Percentiles rank a stretch among this genome's conserved stretches.
Conservation (phyloP, 1,140 invertebrate genomes). For the Drosophila eugracilis region DNA sequence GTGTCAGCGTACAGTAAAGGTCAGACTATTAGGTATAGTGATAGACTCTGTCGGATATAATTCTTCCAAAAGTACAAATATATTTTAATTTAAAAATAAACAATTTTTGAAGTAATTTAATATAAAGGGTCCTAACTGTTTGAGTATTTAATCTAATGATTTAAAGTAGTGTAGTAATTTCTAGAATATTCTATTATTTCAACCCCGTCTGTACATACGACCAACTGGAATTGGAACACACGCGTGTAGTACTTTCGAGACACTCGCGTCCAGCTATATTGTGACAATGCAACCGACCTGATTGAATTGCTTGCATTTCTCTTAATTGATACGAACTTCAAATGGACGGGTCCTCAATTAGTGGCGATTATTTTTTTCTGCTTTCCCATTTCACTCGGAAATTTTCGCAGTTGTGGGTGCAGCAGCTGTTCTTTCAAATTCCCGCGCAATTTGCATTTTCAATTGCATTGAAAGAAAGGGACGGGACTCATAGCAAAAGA, state of each 20-base stretch:
- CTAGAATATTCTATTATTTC: neutral
- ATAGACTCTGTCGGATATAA: no score
- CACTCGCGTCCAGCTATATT: conserved; percentile 55
- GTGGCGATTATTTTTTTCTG: conserved; percentile 53
- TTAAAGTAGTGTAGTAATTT: no score
- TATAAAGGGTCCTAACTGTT: no score
- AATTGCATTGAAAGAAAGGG: conserved; percentile 36
- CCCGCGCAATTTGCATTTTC: conserved; percentile 70
- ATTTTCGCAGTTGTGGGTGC: conserved; percentile 50
- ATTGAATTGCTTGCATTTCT: conserved; percentile 75
- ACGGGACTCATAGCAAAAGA: conserved; percentile 33
- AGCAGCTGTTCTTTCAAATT: conserved; percentile 64
- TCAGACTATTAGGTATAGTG: neutral
- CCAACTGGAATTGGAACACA: conserved; percentile 72
- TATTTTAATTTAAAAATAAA: no score
- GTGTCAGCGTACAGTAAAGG: conserved; percentile 30
- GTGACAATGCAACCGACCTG: conserved; percentile 31
- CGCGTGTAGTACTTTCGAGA: conserved; percentile 35
- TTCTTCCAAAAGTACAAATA: no score
- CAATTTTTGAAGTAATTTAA: no score
- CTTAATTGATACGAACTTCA: conserved; percentile 82
- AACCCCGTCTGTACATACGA: neutral
- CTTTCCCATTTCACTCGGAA: conserved; percentile 61
- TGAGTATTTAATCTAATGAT: no score
- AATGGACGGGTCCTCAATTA: conserved; percentile 71